Percentiles rank a stretch among this genome's conserved stretches.
Evolutionary conservation across 1,140 invertebrate species (phyloP).

Genomic region (Cydia strobilella): DNA sequence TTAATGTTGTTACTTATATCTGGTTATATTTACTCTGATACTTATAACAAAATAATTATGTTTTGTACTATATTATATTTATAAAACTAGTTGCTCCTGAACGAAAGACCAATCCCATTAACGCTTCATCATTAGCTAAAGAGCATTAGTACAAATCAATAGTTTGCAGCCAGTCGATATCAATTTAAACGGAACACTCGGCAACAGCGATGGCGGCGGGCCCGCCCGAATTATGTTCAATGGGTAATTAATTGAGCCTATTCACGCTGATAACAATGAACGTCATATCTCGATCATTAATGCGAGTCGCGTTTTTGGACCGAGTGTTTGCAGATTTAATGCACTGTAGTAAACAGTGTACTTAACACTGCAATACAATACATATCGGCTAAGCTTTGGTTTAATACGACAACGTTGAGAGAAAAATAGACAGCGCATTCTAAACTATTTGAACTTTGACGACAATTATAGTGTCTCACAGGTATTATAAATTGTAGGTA

Average conservation of each 20-base stretch:
- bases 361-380: background rate
- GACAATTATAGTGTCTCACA: too few relatives aligned
- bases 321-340: background rate
- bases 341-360: conserved; percentile 6
- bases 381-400: background rate
- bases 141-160: conserved; percentile 34
- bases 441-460: too few relatives aligned
- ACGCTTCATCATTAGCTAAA: background rate
- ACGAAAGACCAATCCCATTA: background rate
- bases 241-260: conserved; percentile 75
- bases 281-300: conserved; percentile 60
- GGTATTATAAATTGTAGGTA: too few relatives aligned
- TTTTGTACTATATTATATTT: too few relatives aligned
- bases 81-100: background rate
- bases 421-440: background rate
- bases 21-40: too few relatives aligned
- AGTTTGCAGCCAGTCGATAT: conserved; percentile 38
- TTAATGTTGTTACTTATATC: too few relatives aligned
- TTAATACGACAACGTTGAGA: background rate
- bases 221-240: conserved; percentile 77
- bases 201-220: conserved; percentile 56
- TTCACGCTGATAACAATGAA: conserved; percentile 72
- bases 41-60: too few relatives aligned
- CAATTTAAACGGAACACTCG: conserved; percentile 55
- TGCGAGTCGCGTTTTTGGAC: conserved; percentile 39